phyloP scores from a whole-genome alignment of 2,797 vertebrate species.

The Sebastiscus tertius region DNA sequence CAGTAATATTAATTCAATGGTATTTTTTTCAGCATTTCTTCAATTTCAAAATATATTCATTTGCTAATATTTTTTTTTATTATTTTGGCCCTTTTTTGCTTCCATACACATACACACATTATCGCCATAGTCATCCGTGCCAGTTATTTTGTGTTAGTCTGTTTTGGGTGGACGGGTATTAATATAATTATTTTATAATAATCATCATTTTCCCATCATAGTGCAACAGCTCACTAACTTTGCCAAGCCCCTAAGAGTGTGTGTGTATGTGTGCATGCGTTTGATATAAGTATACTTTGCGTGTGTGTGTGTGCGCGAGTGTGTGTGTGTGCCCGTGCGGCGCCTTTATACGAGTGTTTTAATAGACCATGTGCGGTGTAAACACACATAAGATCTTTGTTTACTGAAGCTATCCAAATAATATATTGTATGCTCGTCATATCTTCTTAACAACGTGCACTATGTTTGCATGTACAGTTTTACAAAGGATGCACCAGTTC shows the following conservation, averaged over 20 bases:
- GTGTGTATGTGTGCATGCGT: constrained; percentile 17
- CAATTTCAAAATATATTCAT: background rate
- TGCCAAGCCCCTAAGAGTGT: constrained; percentile 17
- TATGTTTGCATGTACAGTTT: constrained; percentile 97
- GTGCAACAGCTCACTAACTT: constrained; percentile 2
- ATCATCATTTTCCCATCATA: background rate
- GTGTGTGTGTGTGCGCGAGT: background rate
- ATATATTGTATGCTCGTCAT: constrained; percentile 88
- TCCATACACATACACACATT: background rate
- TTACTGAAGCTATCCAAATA: constrained; percentile 88
- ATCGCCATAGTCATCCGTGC: background rate
- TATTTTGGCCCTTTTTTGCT: background rate
- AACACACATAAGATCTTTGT: constrained; percentile 88
- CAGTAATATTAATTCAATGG: background rate
- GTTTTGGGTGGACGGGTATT: background rate
- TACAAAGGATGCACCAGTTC: constrained; percentile 88
- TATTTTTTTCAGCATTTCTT: background rate
- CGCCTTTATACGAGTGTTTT: constrained; percentile 66
- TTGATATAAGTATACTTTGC: constrained; percentile 21
- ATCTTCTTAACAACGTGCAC: constrained; percentile 87
- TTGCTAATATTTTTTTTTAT: background rate
- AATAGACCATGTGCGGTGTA: constrained; percentile 82
- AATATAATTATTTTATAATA: background rate
- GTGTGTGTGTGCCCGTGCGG: constrained; percentile 10
- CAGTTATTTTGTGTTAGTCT: constrained; percentile 6